These are phyloP conservation scores for Acleris sparsana DNA, from an alignment of 2,888 invertebrate genomes.

Conservation along the genomic window DNA sequence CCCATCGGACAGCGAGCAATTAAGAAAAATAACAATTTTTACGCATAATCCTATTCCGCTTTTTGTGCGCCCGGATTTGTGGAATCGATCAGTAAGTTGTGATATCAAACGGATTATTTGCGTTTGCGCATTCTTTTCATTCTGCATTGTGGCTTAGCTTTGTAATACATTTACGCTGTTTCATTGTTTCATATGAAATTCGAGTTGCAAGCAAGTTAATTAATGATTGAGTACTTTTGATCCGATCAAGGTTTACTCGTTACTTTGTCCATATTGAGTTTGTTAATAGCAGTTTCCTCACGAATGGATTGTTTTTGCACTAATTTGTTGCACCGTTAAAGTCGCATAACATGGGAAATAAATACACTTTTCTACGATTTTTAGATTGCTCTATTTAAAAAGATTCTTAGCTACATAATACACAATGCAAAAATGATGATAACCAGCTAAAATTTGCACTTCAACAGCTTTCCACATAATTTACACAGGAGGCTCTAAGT, in stretches of 20 bases:
- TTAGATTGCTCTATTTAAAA: not conserved
- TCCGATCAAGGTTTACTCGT: not conserved
- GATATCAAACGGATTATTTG: constrained; percentile 47
- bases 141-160: constrained; percentile 30
- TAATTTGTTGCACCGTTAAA: too few relatives aligned
- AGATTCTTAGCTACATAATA: not conserved
- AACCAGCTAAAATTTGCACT: constrained; percentile 43
- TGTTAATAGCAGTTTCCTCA: too few relatives aligned
- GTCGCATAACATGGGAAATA: too few relatives aligned
- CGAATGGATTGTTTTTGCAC: too few relatives aligned
- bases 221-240: not conserved
- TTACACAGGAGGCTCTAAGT: constrained; percentile 42
- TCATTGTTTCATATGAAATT: constrained; percentile 22
- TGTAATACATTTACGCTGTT: constrained; percentile 23
- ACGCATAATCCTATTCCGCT: constrained; percentile 41
- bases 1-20: constrained; percentile 58
- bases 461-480: constrained; percentile 31
- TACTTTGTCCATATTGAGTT: too few relatives aligned
- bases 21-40: constrained; percentile 65
- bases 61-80: constrained; percentile 46
- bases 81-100: constrained; percentile 52
- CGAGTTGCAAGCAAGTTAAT: constrained; percentile 8
- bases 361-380: too few relatives aligned
- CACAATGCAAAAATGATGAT: constrained; percentile 30
- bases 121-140: constrained; percentile 29